Conservation (phyloP, 2,113 vertebrate species). For the Tragulus kanchil region DNA sequence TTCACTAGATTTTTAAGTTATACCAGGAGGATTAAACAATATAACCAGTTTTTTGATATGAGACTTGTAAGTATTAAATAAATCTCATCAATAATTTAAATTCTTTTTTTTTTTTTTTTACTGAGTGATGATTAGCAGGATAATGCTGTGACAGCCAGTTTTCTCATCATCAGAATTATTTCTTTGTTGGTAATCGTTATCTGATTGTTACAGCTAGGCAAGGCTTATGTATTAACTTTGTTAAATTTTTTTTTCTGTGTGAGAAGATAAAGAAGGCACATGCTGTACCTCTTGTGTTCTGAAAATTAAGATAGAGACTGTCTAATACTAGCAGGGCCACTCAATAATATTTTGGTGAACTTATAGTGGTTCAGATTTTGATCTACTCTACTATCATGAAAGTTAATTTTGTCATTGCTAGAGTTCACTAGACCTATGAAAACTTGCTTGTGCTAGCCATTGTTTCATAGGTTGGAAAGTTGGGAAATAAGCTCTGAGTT, state of each 20-base stretch:
- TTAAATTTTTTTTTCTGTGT: neutral
- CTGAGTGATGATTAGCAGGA: neutral
- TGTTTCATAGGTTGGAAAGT: neutral
- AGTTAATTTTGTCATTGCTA: neutral
- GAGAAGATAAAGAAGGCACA: no score
- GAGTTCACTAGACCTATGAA: neutral
- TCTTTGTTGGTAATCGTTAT: neutral
- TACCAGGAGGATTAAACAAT: neutral
- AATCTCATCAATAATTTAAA: neutral
- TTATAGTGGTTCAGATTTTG: neutral
- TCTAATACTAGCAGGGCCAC: neutral
- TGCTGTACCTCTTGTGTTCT: neutral
- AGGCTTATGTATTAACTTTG: neutral
- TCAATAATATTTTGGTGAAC: neutral
- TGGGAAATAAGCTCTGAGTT: neutral
- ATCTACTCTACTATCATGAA: neutral
- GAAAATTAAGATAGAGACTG: neutral
- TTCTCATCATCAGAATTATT: neutral
- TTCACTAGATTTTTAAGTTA: neutral
- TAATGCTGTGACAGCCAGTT: neutral
- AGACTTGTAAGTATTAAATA: constrained; percentile 40
- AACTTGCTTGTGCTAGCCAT: neutral
- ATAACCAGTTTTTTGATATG: neutral
- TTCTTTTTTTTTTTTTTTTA: neutral
- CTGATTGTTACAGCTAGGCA: neutral